These are phyloP conservation scores for Phrynocephalus versicolor DNA, from an alignment of 2,113 vertebrate genomes.

Conservation along the genomic window DNA sequence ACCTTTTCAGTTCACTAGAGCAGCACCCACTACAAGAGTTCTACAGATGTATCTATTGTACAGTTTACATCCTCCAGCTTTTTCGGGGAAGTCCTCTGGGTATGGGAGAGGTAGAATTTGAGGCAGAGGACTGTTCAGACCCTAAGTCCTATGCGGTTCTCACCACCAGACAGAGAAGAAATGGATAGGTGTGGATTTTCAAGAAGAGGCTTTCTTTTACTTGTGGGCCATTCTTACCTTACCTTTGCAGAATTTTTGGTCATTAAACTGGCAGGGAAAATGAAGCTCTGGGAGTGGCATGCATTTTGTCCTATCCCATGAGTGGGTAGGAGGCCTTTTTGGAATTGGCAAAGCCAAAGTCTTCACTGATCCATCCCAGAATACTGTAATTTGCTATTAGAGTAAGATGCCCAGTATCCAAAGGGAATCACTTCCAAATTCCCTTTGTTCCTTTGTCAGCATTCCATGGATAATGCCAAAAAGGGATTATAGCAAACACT, in stretches of 20 bases:
- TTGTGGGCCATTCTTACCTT: too few species aligned
- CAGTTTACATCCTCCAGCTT: background rate
- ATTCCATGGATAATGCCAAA: too few species aligned
- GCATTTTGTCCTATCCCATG: background rate
- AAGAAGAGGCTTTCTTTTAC: background rate
- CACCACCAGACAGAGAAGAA: background rate
- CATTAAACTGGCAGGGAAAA: background rate
- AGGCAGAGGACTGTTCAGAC: background rate
- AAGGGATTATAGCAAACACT: too few species aligned
- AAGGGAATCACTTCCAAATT: too few species aligned
- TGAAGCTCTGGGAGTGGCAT: too few species aligned
- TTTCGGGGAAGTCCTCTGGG: background rate
- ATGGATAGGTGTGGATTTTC: background rate
- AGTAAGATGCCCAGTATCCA: too few species aligned
- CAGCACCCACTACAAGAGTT: too few species aligned
- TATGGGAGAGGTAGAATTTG: background rate
- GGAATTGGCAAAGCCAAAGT: background rate
- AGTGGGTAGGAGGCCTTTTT: background rate
- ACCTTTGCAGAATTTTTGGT: background rate
- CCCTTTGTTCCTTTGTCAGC: too few species aligned
- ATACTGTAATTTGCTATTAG: background rate
- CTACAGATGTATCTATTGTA: too few species aligned
- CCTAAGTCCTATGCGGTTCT: background rate
- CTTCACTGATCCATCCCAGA: background rate
- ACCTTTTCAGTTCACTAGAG: too few species aligned